Percentiles rank a stretch among this genome's conserved stretches.
phyloP scores from a whole-genome alignment of 1,140 invertebrate genomes.

The Catajapyx aquilonaris region DNA sequence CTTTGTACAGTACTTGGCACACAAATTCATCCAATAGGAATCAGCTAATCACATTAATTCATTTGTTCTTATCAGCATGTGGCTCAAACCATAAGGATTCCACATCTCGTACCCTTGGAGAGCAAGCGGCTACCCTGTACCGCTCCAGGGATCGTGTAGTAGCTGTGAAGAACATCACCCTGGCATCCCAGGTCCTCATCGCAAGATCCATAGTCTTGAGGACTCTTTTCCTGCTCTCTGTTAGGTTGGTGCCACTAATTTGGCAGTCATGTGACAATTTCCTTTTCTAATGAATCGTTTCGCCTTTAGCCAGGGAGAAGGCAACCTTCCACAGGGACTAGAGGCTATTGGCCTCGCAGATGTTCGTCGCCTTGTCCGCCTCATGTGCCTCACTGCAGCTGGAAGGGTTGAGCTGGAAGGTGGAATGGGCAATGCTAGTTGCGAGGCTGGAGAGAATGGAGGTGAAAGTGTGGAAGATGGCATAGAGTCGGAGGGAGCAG shows the following conservation, averaged over 20 bases:
- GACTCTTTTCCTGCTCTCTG: slow-evolving; percentile 28
- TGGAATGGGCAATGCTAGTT: too few species aligned
- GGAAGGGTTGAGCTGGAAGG: slow-evolving; percentile 23
- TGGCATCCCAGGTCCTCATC: slow-evolving; percentile 28
- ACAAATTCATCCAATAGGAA: too few species aligned
- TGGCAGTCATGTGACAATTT: neutral
- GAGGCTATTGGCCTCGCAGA: slow-evolving; percentile 34
- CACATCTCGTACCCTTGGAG: slow-evolving; percentile 18
- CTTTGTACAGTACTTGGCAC: too few species aligned
- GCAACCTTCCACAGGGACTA: slow-evolving; percentile 27
- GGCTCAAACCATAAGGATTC: too few species aligned
- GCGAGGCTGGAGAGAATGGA: too few species aligned
- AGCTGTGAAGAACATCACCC: slow-evolving; percentile 27
- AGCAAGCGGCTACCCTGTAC: slow-evolving; percentile 25
- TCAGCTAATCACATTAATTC: too few species aligned
- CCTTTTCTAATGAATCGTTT: slow-evolving; percentile 8
- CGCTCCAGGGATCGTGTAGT: slow-evolving; percentile 24
- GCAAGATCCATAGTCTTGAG: slow-evolving; percentile 31
- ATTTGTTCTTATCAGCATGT: too few species aligned
- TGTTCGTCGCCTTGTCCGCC: slow-evolving; percentile 32
- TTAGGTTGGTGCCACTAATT: slow-evolving; percentile 21
- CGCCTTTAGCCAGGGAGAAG: slow-evolving; percentile 22
- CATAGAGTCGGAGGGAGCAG: neutral
- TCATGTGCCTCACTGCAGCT: slow-evolving; percentile 37
- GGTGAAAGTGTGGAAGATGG: neutral